Base-by-base conservation (phyloP, 2,888 invertebrate species). In the Chironomus riparius region DNA sequence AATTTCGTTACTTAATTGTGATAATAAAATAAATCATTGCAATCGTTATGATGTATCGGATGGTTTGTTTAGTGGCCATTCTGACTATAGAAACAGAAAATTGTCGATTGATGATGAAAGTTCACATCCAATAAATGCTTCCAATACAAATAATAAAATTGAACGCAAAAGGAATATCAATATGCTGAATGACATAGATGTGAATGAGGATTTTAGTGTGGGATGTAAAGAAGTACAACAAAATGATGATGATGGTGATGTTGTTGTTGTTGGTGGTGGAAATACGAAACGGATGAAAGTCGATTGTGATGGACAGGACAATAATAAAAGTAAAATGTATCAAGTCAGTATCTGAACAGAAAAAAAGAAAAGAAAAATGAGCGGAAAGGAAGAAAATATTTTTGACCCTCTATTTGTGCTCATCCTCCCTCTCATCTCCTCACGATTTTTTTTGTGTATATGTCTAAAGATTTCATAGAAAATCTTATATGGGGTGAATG, bases 111-210 rank as follows among this genome's bases (percentile, higher is more conserved):
- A 68, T 74, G 74, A 68, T 74, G 74, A 74, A 74, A 74, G 65
- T 74, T 68, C 68, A 74, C 65, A 74, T 74, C 74, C 65, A 48
- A 74, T 74, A 74, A 74, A 74, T 56, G 74, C 56, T 68, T 47
- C 74, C 65, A 74, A 62, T 68, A 74, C 65, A 74, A 74, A 50
- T 74, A 74, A 68, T 74, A 74, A 74, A 74, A 74, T 47, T 68
- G 74, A 65, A 74, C 74, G 74, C 65, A 74, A 74, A 48, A 56
- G 74, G 74, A 74, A 74, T 74, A 74, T 65, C 21, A 74, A 74
- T 74, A 74, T 68, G 73, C 15, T 73, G 68, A 47, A 68, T 12
- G 68, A 74, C 50, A 24, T 24, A 7, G 3, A 56, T 48, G 68
- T 48, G 24, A 28, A 24, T 15, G 74, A 22, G 74, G 15, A 61